phyloP scores from a whole-genome alignment of 2,797 vertebrate genomes.

The Cetoscarus ocellatus region DNA sequence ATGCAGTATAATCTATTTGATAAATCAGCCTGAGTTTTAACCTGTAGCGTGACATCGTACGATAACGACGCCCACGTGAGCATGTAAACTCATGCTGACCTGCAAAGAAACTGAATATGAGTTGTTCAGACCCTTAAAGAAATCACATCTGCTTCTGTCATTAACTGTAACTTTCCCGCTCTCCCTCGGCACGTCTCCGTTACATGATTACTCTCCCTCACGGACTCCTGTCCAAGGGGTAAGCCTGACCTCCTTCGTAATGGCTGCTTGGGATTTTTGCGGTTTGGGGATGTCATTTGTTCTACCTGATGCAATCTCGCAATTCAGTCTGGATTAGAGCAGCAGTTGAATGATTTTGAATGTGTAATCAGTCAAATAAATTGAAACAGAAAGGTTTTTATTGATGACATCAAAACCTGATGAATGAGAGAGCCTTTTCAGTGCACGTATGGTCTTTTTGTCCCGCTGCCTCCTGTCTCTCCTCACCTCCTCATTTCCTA shows the following conservation, averaged over 20 bases:
- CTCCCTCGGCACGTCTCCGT: constrained; percentile 28
- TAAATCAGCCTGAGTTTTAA: too few relatives aligned
- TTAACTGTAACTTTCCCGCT: constrained; percentile 31
- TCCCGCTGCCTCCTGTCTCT: constrained; percentile 42
- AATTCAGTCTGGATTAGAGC: neutral
- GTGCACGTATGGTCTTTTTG: neutral
- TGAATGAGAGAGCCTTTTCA: constrained; percentile 22
- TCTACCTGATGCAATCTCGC: neutral
- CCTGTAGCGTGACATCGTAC: too few relatives aligned
- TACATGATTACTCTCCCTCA: constrained; percentile 33
- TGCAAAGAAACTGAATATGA: constrained; percentile 15
- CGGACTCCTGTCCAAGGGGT: constrained; percentile 25
- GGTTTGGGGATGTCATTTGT: neutral
- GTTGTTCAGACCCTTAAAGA: neutral
- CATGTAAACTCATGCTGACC: constrained; percentile 38
- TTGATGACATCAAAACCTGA: constrained; percentile 20
- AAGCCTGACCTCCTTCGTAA: constrained; percentile 7
- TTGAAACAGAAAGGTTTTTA: neutral
- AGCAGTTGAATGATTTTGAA: neutral
- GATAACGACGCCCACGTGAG: too few relatives aligned
- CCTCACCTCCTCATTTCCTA: constrained; percentile 60
- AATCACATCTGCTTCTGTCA: constrained; percentile 58
- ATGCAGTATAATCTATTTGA: neutral
- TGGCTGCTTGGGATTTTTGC: neutral
- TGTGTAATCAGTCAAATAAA: neutral